Conservation (phyloP, 2,797 vertebrate species). For the Esox masquinongy region DNA sequence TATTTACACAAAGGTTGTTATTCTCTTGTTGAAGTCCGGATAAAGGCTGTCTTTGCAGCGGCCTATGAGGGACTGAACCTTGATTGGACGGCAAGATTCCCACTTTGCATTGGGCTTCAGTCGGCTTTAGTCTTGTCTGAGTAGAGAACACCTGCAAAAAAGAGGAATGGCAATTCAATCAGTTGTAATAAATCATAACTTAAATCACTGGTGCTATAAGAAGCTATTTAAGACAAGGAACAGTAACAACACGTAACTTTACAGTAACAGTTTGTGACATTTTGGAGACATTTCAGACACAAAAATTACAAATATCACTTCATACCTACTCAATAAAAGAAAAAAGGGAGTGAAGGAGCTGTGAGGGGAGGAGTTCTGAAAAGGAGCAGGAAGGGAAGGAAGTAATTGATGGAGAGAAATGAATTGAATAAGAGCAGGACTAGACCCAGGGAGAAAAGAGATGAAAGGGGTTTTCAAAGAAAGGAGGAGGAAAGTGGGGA, state of each 20-base stretch:
- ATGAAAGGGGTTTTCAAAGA: neutral
- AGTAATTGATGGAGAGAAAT: neutral
- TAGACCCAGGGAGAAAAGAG: neutral
- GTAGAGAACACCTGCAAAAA: constrained; percentile 35
- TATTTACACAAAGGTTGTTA: neutral
- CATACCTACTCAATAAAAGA: neutral
- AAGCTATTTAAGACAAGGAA: neutral
- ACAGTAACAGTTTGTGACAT: neutral
- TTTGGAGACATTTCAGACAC: neutral
- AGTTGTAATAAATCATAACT: neutral
- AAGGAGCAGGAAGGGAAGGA: neutral
- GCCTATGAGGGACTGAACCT: too few species aligned
- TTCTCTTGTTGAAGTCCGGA: neutral
- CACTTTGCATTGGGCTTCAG: constrained; percentile 26
- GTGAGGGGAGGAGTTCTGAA: neutral
- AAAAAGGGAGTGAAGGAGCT: neutral
- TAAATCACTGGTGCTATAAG: neutral
- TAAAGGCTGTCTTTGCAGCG: constrained; percentile 1
- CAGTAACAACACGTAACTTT: neutral
- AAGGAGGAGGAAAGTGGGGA: constrained; percentile 5
- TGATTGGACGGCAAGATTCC: neutral
- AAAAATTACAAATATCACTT: neutral
- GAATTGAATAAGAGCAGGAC: neutral
- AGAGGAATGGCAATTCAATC: constrained; percentile 7
- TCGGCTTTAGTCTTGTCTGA: constrained; percentile 50